phyloP scores from a whole-genome alignment of 2,113 vertebrate species.

The Tragulus kanchil region DNA sequence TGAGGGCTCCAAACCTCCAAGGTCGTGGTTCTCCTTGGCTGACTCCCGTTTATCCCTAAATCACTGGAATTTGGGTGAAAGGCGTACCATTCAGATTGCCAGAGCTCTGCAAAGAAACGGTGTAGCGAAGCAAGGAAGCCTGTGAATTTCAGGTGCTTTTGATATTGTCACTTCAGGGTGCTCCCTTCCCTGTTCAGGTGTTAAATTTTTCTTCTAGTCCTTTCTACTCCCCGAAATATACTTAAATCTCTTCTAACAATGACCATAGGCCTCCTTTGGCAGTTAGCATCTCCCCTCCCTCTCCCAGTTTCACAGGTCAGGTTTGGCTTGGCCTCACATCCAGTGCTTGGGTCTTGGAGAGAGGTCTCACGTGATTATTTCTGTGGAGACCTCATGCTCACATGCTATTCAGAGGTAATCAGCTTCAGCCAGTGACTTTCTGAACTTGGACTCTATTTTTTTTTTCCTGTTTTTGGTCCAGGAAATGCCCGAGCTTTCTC shows the following conservation, averaged over 20 bases:
- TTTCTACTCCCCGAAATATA: slow-evolving; percentile 14
- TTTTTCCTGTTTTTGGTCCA: neutral
- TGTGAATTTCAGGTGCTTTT: neutral
- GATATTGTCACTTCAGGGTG: neutral
- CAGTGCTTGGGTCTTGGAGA: neutral
- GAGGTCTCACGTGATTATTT: fast-evolving
- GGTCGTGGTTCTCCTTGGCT: slow-evolving; percentile 43
- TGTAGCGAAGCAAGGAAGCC: neutral
- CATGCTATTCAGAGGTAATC: neutral
- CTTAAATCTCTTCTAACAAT: slow-evolving; percentile 22
- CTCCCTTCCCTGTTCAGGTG: too few species aligned
- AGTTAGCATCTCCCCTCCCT: slow-evolving; percentile 1
- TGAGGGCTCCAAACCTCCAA: slow-evolving; percentile 67
- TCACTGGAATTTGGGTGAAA: slow-evolving; percentile 42
- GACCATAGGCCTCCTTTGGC: slow-evolving; percentile 7
- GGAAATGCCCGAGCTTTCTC: neutral
- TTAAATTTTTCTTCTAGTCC: slow-evolving; percentile 52
- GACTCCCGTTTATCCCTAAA: slow-evolving; percentile 30
- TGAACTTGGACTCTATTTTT: neutral
- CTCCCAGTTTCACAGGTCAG: neutral
- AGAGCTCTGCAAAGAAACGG: neutral
- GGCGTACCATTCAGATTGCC: neutral
- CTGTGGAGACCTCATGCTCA: neutral
- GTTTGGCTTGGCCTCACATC: slow-evolving; percentile 42
- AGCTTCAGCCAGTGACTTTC: slow-evolving; percentile 54